These are phyloP conservation scores for Heliconius hermathena DNA, from an alignment of 1,140 invertebrate species.

Conservation along the genomic window DNA sequence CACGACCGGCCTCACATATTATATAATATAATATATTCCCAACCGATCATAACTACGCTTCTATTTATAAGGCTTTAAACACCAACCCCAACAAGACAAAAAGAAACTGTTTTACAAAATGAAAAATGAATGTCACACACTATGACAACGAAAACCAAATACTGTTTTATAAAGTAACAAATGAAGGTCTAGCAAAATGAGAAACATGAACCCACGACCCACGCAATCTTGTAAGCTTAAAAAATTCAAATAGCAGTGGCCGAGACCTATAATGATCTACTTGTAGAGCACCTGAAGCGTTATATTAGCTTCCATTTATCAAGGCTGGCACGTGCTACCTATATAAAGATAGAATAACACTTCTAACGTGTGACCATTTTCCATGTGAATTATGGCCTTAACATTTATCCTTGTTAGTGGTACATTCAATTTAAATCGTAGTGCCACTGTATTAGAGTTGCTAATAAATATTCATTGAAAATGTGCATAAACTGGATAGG, in stretches of 20 bases:
- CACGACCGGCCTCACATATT: too few relatives aligned
- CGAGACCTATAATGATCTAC: conserved; percentile 18
- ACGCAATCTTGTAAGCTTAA: neutral
- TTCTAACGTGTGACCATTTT: conserved; percentile 31
- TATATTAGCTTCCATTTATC: conserved; percentile 29
- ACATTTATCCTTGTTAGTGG: conserved; percentile 10
- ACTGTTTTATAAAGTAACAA: too few relatives aligned
- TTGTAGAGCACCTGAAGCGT: too few relatives aligned
- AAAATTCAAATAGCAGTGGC: neutral
- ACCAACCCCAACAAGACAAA: too few relatives aligned
- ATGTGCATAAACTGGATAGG: neutral
- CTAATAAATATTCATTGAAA: neutral
- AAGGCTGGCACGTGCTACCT: conserved; percentile 30
- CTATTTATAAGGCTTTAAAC: too few relatives aligned
- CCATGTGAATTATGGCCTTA: conserved; percentile 18
- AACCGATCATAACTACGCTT: too few relatives aligned
- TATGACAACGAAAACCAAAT: too few relatives aligned
- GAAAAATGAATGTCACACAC: too few relatives aligned
- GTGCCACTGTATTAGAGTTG: neutral
- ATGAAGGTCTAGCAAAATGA: neutral
- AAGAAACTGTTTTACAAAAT: too few relatives aligned
- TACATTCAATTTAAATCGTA: conserved; percentile 3
- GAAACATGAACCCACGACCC: neutral
- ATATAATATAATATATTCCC: too few relatives aligned
- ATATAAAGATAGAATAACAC: conserved; percentile 17